These are phyloP conservation scores for Galemys pyrenaicus DNA, from an alignment of 2,113 vertebrate genomes.

Conservation along the genomic window DNA sequence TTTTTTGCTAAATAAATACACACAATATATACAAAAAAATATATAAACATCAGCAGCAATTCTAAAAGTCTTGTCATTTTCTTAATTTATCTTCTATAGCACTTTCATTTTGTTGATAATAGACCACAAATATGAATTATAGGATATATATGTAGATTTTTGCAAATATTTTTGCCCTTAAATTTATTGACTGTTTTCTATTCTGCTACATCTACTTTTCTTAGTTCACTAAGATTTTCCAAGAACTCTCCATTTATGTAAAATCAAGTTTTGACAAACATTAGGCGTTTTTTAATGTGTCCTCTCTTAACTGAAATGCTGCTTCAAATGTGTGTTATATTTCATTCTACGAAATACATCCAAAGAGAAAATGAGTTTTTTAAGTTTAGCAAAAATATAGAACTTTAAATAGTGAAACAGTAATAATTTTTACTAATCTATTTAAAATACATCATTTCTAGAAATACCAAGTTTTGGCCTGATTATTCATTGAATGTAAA, in stretches of 20 bases:
- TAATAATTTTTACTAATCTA: background rate
- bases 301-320: background rate
- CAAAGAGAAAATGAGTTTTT: background rate
- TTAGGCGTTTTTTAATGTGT: background rate
- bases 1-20: background rate
- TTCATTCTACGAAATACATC: background rate
- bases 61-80: background rate
- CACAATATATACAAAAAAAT: background rate
- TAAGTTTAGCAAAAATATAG: constrained; percentile 5
- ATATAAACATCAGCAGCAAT: background rate
- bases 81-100: background rate
- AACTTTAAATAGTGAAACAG: background rate
- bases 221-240: background rate
- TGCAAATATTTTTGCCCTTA: background rate
- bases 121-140: background rate
- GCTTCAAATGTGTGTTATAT: background rate
- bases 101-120: background rate
- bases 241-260: constrained; percentile 20
- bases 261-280: constrained; percentile 17
- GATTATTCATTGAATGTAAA: background rate
- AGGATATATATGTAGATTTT: background rate
- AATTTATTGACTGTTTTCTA: background rate
- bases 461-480: background rate
- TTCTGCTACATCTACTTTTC: background rate
- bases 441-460: background rate